Conservation (phyloP, 2,797 vertebrate genomes). For the Streptopelia turtur region DNA sequence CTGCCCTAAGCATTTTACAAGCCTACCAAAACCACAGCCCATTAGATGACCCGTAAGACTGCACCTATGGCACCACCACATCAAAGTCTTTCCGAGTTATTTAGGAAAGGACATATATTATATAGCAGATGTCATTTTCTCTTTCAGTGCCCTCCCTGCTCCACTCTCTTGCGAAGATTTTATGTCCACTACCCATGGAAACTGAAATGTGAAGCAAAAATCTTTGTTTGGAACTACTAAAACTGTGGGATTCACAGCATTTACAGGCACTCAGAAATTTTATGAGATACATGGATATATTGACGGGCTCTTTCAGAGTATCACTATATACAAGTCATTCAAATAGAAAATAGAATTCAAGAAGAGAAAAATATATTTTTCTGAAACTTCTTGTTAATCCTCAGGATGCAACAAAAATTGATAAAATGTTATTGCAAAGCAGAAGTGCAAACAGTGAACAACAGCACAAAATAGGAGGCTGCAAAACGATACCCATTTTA, state of each 20-base stretch:
- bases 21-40: not conserved
- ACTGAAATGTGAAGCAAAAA: not conserved
- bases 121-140: not conserved
- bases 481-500: not conserved
- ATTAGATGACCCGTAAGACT: not conserved
- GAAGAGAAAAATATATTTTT: not conserved
- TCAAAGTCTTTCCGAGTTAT: not conserved
- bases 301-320: not conserved
- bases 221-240: not conserved
- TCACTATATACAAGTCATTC: not conserved
- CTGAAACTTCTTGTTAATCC: conserved; percentile 1
- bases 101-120: not conserved
- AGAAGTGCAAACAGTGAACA: not conserved
- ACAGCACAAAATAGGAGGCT: not conserved
- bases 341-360: conserved; percentile 19
- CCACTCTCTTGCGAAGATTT: not conserved
- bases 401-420: not conserved
- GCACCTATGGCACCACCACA: too few species aligned
- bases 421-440: not conserved
- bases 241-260: not conserved
- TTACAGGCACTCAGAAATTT: not conserved
- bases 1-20: not conserved
- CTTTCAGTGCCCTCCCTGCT: not conserved
- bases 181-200: not conserved
- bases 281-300: not conserved